phyloP scores from a whole-genome alignment of 2,797 vertebrate genomes.

The Peromyscus aztecus region DNA sequence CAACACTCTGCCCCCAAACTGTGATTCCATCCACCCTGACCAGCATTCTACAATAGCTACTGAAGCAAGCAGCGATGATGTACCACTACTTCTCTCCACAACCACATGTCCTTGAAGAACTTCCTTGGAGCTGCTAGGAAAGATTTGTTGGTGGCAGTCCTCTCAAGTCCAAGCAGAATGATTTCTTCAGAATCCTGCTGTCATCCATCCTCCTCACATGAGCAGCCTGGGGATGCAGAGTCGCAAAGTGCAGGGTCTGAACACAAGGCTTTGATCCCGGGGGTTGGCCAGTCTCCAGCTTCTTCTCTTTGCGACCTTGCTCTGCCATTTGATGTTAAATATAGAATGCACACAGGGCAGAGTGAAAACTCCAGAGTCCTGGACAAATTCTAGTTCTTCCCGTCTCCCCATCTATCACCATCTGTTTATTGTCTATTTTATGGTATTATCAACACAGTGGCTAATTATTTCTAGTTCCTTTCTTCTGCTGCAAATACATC shows the following conservation, averaged over 20 bases:
- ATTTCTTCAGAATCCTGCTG: background rate
- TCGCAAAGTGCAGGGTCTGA: background rate
- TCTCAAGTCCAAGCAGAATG: background rate
- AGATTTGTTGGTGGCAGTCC: background rate
- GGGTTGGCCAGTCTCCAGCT: conserved; percentile 22
- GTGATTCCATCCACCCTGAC: background rate
- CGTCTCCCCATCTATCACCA: conserved; percentile 30
- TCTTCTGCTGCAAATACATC: background rate
- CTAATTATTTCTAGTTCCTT: background rate
- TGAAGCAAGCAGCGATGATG: accelerated
- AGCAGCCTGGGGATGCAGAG: background rate
- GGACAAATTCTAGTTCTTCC: conserved; percentile 38
- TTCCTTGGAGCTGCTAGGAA: background rate
- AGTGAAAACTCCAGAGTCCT: conserved; percentile 46
- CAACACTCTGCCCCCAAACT: background rate
- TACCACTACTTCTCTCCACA: background rate
- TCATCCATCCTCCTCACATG: conserved; percentile 25
- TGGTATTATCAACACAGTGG: background rate
- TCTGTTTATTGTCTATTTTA: conserved; percentile 44
- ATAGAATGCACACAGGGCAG: conserved; percentile 46
- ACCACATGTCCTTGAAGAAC: background rate
- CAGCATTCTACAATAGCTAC: background rate
- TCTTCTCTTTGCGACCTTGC: conserved; percentile 50
- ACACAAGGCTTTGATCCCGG: background rate
- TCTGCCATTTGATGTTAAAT: conserved; percentile 63